phyloP scores from a whole-genome alignment of 92 coral and sea anemone species.

The Umimayanthus chanpuru region DNA sequence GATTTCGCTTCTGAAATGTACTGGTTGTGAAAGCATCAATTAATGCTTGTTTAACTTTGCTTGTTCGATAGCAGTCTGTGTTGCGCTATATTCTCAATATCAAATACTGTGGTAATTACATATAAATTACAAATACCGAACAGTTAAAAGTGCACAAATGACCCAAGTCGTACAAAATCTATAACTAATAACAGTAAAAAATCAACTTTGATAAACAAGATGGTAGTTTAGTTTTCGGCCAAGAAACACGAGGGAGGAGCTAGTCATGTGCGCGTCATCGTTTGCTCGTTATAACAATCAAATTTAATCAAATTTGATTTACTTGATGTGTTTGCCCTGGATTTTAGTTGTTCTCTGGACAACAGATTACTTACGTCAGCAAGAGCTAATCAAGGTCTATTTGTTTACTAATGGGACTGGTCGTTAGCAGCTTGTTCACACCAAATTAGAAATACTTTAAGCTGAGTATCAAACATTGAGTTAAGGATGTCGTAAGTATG shows the following conservation, averaged over 20 bases:
- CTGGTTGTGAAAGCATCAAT: no score
- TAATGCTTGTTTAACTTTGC: no score
- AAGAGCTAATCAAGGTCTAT: background rate
- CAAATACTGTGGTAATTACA: no score
- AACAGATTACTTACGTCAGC: background rate
- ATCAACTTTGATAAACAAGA: no score
- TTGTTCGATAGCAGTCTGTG: no score
- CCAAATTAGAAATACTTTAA: background rate
- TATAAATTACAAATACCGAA: no score
- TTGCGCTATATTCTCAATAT: no score
- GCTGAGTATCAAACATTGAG: background rate
- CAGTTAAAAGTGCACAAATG: no score
- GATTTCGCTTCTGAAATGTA: no score
- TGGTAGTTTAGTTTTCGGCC: background rate
- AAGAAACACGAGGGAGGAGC: background rate
- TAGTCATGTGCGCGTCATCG: background rate
- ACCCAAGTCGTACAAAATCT: no score
- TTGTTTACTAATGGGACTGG: background rate
- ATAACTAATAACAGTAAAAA: no score
- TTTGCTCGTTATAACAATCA: background rate
- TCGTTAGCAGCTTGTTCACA: conserved; percentile 23
- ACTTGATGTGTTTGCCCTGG: background rate
- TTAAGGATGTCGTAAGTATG: background rate
- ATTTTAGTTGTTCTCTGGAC: background rate
- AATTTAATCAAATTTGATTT: background rate